Conservation (phyloP, 2,888 invertebrate genomes). For the Deilephila porcellus region DNA sequence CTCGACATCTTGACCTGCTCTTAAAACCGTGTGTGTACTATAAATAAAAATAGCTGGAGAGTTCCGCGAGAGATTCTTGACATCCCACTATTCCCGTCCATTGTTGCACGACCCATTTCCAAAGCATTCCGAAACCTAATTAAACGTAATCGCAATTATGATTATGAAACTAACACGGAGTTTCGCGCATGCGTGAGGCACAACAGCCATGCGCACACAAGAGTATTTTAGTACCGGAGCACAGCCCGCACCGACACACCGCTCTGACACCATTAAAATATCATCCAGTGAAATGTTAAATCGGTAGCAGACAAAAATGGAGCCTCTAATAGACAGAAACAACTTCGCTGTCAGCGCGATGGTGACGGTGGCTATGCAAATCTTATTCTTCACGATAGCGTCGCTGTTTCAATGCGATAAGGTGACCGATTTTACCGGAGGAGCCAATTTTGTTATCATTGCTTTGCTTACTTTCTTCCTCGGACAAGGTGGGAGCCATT, state of each 20-base stretch:
- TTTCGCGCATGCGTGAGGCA: slow-evolving; percentile 16
- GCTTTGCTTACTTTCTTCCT: slow-evolving; percentile 94
- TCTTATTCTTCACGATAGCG: slow-evolving; percentile 94
- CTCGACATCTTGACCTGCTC: no score
- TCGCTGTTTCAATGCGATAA: slow-evolving; percentile 95
- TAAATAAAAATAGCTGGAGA: not conserved
- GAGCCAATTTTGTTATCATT: slow-evolving; percentile 95
- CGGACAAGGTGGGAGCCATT: slow-evolving; percentile 89
- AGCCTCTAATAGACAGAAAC: slow-evolving; percentile 91
- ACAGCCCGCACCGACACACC: not conserved
- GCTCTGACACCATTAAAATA: not conserved
- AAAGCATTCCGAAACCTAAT: slow-evolving; percentile 18
- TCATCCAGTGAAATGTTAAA: slow-evolving; percentile 1
- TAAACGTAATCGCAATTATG: slow-evolving; percentile 9
- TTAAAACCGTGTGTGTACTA: not conserved
- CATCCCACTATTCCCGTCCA: slow-evolving; percentile 15
- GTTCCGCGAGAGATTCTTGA: slow-evolving; percentile 2
- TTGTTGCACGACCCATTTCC: slow-evolving; percentile 31
- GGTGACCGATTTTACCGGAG: slow-evolving; percentile 96
- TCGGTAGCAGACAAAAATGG: slow-evolving; percentile 78
- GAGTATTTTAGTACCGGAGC: slow-evolving; percentile 17
- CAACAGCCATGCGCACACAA: slow-evolving; percentile 6
- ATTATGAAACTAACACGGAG: slow-evolving; percentile 14
- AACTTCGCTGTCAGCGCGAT: slow-evolving; percentile 95
- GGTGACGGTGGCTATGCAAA: slow-evolving; percentile 93